phyloP scores from a whole-genome alignment of 2,797 vertebrate species.

The Adrianichthys oophorus region DNA sequence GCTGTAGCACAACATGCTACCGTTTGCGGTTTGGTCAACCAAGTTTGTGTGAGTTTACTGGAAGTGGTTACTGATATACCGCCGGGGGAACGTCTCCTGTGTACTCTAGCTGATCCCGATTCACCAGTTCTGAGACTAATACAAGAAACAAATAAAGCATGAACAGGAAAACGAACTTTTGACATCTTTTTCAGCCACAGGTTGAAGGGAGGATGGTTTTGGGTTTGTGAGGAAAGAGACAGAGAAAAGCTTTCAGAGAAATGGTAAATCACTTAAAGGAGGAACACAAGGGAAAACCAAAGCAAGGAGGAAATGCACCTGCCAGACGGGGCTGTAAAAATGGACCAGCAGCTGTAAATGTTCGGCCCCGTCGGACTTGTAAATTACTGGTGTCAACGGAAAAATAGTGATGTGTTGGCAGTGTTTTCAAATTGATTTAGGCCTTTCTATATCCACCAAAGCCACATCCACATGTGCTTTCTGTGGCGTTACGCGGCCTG shows the following conservation, averaged over 20 bases:
- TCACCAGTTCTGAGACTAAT: slow-evolving; percentile 64
- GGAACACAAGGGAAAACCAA: slow-evolving; percentile 68
- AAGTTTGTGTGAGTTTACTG: slow-evolving; percentile 38
- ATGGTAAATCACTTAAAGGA: slow-evolving; percentile 65
- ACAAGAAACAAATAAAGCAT: slow-evolving; percentile 73
- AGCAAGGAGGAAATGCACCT: slow-evolving; percentile 71
- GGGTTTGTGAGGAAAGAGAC: slow-evolving; percentile 57
- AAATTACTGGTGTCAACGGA: slow-evolving; percentile 42
- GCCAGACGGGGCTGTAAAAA: slow-evolving; percentile 56
- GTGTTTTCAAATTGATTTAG: background rate
- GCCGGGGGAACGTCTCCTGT: slow-evolving; percentile 21
- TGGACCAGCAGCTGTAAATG: slow-evolving; percentile 26
- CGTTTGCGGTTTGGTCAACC: slow-evolving; percentile 49
- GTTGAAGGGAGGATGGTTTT: slow-evolving; percentile 67
- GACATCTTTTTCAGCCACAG: slow-evolving; percentile 45
- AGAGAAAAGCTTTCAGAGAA: slow-evolving; percentile 52
- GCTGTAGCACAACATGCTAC: slow-evolving; percentile 42
- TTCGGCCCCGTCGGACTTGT: slow-evolving; percentile 16
- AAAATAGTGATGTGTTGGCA: background rate
- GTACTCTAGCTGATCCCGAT: slow-evolving; percentile 58
- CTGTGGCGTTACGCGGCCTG: background rate
- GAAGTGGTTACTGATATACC: slow-evolving; percentile 55
- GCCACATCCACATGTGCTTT: background rate
- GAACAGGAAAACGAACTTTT: slow-evolving; percentile 59
- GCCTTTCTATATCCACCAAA: background rate